Base-by-base conservation (phyloP, 2,113 vertebrate species). In the Pimephales promelas region DNA sequence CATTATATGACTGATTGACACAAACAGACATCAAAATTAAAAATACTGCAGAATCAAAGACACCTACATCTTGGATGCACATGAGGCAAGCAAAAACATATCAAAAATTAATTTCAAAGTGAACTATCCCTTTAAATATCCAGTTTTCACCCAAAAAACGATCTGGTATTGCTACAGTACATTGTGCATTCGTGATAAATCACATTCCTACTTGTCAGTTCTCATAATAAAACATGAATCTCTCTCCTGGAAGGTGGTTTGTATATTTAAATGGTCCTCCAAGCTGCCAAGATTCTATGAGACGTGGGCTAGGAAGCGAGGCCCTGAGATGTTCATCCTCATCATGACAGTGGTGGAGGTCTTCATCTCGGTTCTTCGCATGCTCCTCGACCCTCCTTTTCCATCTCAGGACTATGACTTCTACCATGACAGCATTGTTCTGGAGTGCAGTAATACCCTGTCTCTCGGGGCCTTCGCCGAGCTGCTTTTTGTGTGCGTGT, bases 191-290 rank as follows among this genome's bases (percentile, higher is more conserved):
- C 9, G 1, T 40, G 22, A 59, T 16, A 34, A 76, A 68, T 54
- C 57, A 13, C 24, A 56, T 52, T 24, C 34, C 24, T 8, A 31
- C 9, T 36, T 1, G 8, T 81, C 16, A 31, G 22, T 31, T 87
- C 24, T 76, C n/a, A n/a, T 45, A 24, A 24, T n/a, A 72, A 4
- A 16, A 18, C 1, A 62, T 18, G 0, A 18, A 64, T 71, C 94
- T 57, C 88, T 94, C 13, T 93, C 95, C 20, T 91, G 95, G 83
- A 95, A 97, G 92, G 93, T 96, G 1, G 89, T 95, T 74, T 96
- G 93, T 73, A 90, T 95, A 90, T 97, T 97, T 84, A 96, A 94
- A 83, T 90, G 97, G 91, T 90, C 95, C 24, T 88, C 93, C 82
- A 93, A 89, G 78, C 88, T 96, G 76, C 96, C 95, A 0, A 87